A percentile compares a stretch with the other conserved stretches of the same genome.
Evolutionary conservation across 2,113 vertebrate genomes (phyloP).

Genomic region (Ophiodon elongatus): DNA sequence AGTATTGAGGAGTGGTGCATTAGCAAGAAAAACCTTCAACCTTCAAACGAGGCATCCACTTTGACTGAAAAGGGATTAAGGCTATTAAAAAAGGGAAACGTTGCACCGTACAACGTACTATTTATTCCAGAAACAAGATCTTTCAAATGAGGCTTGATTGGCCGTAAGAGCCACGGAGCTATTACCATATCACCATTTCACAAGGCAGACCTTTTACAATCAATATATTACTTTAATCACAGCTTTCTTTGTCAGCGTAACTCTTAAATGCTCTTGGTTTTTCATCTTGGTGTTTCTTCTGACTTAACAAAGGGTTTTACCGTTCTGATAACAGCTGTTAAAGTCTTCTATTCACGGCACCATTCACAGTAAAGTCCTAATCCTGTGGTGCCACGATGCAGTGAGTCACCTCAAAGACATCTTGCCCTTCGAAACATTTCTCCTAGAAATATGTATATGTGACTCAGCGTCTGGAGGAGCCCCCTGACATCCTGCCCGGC

Average conservation of each 20-base stretch:
- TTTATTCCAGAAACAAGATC: neutral
- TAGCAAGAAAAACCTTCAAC: neutral
- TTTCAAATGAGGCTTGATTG: neutral
- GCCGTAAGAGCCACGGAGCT: neutral
- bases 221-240: neutral
- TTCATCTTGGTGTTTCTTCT: neutral
- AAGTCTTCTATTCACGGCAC: neutral
- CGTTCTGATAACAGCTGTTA: slow-evolving; percentile 1
- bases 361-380: neutral
- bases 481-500: neutral
- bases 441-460: slow-evolving; percentile 28
- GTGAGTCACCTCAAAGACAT: slow-evolving; percentile 36
- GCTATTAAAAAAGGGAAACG: neutral
- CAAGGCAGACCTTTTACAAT: neutral
- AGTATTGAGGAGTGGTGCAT: neutral
- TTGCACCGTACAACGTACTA: neutral
- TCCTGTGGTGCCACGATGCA: neutral
- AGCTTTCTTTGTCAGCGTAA: neutral
- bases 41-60: neutral
- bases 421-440: slow-evolving; percentile 18
- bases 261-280: neutral
- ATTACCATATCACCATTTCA: neutral
- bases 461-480: slow-evolving; percentile 39
- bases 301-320: slow-evolving; percentile 4
- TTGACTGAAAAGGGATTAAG: neutral